Evolutionary conservation across 2,888 invertebrate species (phyloP), one percentile per base, ranked within the genome.

Genomic region (Drosophila buzzatii): DNA sequence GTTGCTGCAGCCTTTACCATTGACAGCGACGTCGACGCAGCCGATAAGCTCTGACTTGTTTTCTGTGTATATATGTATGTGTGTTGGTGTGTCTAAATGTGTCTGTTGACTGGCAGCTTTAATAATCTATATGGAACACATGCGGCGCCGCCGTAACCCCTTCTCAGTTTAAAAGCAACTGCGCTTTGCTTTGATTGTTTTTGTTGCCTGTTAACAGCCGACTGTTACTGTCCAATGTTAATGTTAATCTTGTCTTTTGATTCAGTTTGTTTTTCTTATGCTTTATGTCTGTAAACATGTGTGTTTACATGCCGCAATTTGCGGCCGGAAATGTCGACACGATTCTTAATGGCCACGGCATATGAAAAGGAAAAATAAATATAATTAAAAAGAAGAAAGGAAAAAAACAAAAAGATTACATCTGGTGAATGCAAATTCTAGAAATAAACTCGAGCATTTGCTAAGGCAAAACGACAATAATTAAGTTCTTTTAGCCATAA

Each of bases 121-220:
- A 73, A 58, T 68, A 81, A 86, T 84, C 81, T 83, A 86, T 79
- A 47, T 84, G 75, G 84, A 86, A 70, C 86, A 84, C 83, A 79
- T 76, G 63, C 55, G 58, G 58, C 64, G 66, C 33, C 58, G 57
- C 16, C 56, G 31, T 55, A 51, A 56, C 68, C 57, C 70, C 56
- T 51, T 16, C 56, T 39, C 37, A 45, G 27, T 37, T 37, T 31
- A 33, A 42, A 33, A 56, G 47, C 49, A 51, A 53, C 45, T 16
- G 55, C 58, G 52, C 35, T 31, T 63, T 65, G 57, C 59, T 47
- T 58, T 70, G 62, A 57, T 74, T 78, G 45, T 33, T 42, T 42
- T 33, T 42, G 41, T 5, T 33, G 41, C 49, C 66, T 42, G 49
- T 70, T 78, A 79, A 61, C 79, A 79, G 76, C 12, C 20, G 44